Conservation (phyloP, 2,888 invertebrate species). For the Hyppa rectilinea region DNA sequence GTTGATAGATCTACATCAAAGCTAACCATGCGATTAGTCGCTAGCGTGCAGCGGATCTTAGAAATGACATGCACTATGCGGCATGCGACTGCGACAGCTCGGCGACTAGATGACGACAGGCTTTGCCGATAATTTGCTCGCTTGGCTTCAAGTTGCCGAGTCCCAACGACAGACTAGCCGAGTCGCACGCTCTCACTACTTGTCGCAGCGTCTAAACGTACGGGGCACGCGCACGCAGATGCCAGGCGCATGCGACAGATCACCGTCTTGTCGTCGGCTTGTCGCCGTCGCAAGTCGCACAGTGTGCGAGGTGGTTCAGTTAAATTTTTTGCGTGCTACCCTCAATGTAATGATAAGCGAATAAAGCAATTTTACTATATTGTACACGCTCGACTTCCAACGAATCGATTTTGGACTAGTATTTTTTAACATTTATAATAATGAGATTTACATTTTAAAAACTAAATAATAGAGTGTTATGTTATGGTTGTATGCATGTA, state of each 20-base stretch:
- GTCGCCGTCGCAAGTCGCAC: background rate
- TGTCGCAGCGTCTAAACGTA: background rate
- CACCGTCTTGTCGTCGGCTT: background rate
- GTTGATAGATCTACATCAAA: background rate
- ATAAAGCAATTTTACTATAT: constrained; percentile 71
- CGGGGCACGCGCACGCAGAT: background rate
- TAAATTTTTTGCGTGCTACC: constrained; percentile 47
- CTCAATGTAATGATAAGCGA: constrained; percentile 79
- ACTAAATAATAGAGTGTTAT: constrained; percentile 81
- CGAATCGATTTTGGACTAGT: constrained; percentile 72
- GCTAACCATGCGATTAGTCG: constrained; percentile 29
- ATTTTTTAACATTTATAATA: constrained; percentile 76
- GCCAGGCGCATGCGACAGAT: background rate
- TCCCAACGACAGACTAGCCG: background rate
- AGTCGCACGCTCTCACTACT: background rate
- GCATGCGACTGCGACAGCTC: background rate
- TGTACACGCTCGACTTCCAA: constrained; percentile 55
- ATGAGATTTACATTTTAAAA: constrained; percentile 72
- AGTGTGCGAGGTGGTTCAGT: constrained; percentile 3
- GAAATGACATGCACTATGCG: background rate
- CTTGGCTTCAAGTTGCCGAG: background rate
- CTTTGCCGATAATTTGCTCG: background rate
- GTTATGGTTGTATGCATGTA: constrained; percentile 67
- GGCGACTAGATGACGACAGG: background rate
- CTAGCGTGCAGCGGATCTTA: constrained; percentile 32